Base-by-base conservation (phyloP, 2,888 invertebrate species). In the Pecten maximus region DNA sequence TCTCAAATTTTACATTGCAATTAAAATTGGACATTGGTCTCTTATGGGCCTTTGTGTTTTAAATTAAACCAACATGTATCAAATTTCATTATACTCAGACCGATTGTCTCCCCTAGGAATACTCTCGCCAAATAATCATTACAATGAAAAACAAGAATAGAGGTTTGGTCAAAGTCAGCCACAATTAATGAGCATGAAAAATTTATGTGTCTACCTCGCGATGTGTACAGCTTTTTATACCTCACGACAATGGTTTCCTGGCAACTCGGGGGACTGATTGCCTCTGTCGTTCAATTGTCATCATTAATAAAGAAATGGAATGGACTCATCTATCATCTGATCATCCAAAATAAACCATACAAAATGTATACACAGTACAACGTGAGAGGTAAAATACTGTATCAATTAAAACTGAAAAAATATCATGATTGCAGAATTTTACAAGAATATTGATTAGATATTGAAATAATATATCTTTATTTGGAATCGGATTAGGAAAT, bases 201-300 rank as follows among this genome's bases (percentile, higher is more conserved):
- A 54, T 54, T 54, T 74, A 74, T 74, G 35, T 74, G 74, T 74
- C 74, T 74, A 74, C 74, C 12, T 74, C 28, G n/a, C n/a, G 12
- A 74, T 35, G 35, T 74, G 35, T 23, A 54, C n/a, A 54, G 54
- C 19, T 35, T 74, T 74, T 74, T 28, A 74, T 74, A 74, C 35
- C 74, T 74, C 74, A 10, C 35, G 35, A 74, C 74, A 74, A 74
- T 74, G 74, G 74, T 74, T 74, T 28, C 35, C 28, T 74, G 15
- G 74, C 74, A 74, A 35, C 28, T 3, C 74, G 35, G 10, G 54
- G 74, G 74, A 74, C 74, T 74, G 35, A 74, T 74, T 74, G 74
- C 35, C 74, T 74, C 74, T 74, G n/a, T 74, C 35, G 74, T 74
- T 74, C 74, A 74, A 74, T 74, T 74, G 74, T 74, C 74, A 74